Base-by-base conservation (phyloP, 1,140 invertebrate species). In the Brachionus asplanchnoidis region DNA sequence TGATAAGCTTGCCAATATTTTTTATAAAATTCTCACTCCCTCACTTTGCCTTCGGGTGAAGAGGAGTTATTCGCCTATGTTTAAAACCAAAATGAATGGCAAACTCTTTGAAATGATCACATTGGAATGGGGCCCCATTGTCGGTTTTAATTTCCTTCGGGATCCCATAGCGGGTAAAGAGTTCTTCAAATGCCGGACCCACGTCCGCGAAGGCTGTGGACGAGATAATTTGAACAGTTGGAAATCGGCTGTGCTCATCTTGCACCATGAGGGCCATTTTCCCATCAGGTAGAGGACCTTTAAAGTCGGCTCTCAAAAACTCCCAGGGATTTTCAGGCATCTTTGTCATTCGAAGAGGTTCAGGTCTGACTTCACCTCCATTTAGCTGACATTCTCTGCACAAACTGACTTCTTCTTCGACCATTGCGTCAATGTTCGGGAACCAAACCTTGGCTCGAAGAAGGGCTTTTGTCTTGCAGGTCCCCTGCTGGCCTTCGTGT, bases 241-340 rank as follows among this genome's bases (percentile, higher is more conserved):
- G 87, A 77, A 87, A 88, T 79, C 86, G 36, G 6, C 87, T 87
- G 36, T 86, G 87, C 53, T 88, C 86, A 85, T 88, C 87, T 6
- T 85, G 84, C 4, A 88, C 50, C 7, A 87, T 87, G 14, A 87
- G 65, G 12, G 87, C 68, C 66, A 87, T 46, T 46, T 46, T 78
- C n/a, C 86, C 86, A 26, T 42, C 84, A 36, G 86, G 87, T 3
- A 88, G 50, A 12, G 87, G 86, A 40, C 87, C 87, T 75, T 85
- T 86, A 84, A 87, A 87, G 75, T 88, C 88, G n/a, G 86, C 84
- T 23, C 75, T 79, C 7, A 88, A 23, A 85, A 86, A 28, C 86
- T 42, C 40, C 86, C 85, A 88, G 53, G 86, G 86, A 53, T 50
- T 85, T 40, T n/a, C 60, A 60, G 83, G 86, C 75, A 86, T 36